Evolutionary conservation across 2,888 invertebrate species (phyloP), one percentile per base, ranked within the genome.

Genomic region (Microctonus brassicae): DNA sequence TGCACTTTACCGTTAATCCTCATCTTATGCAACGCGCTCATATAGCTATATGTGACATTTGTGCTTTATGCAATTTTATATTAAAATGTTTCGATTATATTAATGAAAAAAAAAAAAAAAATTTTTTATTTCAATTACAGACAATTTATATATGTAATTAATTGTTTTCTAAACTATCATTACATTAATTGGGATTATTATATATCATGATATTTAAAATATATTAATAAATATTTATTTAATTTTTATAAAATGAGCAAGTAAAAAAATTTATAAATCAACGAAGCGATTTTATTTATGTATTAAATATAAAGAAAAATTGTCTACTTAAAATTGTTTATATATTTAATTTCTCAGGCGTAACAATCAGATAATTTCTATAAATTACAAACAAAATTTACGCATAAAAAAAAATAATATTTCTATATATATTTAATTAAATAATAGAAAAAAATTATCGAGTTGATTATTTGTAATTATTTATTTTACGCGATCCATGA

Each of bases 1-100:
- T 61, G 58, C 73, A 74, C 75, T 82, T 77, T 80, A 82, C 82
- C 82, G 82, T 82, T 82, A 82, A 82, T 82, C 81, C 78, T 76
- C 47, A n/a, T 47, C 79, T 82, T 82, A 79, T 78, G 82, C 76
- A 81, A 81, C 75, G 73, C 7, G 22, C 42, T 66, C 20, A 58
- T 58, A 58, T 33, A 58, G 26, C 11, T 58, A 58, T 58, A 58
- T 58, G 2, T 10, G 17, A 6, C 10, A 34, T 57, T 20, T 17
- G 17, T 47, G 17, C 17, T 1, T 0, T 17, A 7, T 17, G 17
- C 20, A 47, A n/a, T n/a, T 17, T 47, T 20, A 20, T 24, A 55
- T 55, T 29, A 29, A 5, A 5, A 29, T 29, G 3, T 5, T 29
- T 29, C 7, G 7, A 17, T 47, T 20, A 20, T n/a, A 55, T 55